Evolutionary conservation across 2,888 invertebrate species (phyloP).

Genomic region (Chorisops tibialis): DNA sequence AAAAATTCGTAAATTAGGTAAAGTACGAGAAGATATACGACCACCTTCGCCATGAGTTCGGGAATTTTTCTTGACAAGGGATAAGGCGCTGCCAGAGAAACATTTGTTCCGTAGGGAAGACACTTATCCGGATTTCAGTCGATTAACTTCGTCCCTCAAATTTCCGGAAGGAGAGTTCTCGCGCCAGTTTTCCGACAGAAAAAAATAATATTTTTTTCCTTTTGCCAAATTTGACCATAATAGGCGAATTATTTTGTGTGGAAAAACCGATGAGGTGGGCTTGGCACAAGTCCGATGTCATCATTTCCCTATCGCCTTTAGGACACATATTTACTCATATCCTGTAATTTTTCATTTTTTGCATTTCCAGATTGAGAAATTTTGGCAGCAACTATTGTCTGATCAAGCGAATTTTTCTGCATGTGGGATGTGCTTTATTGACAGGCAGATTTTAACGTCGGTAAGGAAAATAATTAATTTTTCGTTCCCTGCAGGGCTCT

Average conservation of each 20-base stretch:
- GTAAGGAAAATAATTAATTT: slow-evolving; percentile 42
- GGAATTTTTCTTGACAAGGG: no score
- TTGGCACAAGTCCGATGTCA: not conserved
- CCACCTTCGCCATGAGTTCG: no score
- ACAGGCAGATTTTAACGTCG: slow-evolving; percentile 56
- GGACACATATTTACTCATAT: no score
- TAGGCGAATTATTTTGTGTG: no score
- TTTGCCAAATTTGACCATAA: no score
- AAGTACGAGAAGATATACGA: no score
- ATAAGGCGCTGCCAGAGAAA: no score
- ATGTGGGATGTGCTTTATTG: slow-evolving; percentile 55
- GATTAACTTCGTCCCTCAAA: slow-evolving; percentile 24
- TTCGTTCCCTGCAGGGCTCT: no score
- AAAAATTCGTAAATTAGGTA: slow-evolving; percentile 9
- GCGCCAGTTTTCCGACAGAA: no score
- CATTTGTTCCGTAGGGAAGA: not conserved
- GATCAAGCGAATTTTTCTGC: slow-evolving; percentile 53
- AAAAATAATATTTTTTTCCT: no score
- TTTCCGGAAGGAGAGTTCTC: no score
- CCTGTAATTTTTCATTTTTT: slow-evolving; percentile 5
- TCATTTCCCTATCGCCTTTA: not conserved
- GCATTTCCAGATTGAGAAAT: slow-evolving; percentile 44
- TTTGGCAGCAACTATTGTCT: slow-evolving; percentile 50
- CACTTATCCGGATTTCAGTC: slow-evolving; percentile 32
- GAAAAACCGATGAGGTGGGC: slow-evolving; percentile 6